Evolutionary conservation across 2,797 vertebrate species (phyloP), one percentile per base, ranked within the genome.

Genomic region (Xerus rutilus): DNA sequence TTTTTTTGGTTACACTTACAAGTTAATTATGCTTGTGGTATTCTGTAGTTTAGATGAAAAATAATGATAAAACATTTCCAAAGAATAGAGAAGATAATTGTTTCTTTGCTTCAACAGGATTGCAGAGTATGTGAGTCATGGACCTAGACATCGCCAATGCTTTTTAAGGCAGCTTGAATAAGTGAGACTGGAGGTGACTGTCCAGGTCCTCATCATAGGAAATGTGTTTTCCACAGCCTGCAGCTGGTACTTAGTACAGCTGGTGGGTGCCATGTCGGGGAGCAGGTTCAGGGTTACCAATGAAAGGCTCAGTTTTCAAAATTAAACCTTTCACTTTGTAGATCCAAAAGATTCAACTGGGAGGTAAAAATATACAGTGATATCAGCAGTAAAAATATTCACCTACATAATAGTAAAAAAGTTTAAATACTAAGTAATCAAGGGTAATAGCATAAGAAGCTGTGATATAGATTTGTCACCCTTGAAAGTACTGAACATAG

Each of bases 31-130:
- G 35, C 35, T 59, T 91, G 1, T 30, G 67, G 30, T 20, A 23
- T 54, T 92, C 92, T 92, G 23, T 74, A 77, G 57, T 65, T 78
- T 78, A 47, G 64, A 45, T 81, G 77, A 85, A 54, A 92, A 93
- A 49, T 86, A 39, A 77, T 35, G 23, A 82, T 74, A 81, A 95
- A 70, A 39, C 8, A 47, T 52, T 97, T 76, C 14, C 43, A 45
- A 64, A 90, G 54, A 89, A 25, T 52, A 18, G 52, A n/a, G 25
- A 67, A 89, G n/a, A 11, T 59, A 43, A 17, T 57, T 39, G 35
- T 89, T 91, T 81, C 73, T 52, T 69, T 70, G n/a, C 18, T 21
- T 59, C 15, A 64, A 47, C 7, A 62, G 17, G 21, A 23, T 5
- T 57, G 3, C 28, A 69, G 32, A 30, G 1, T 30, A 0, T 47